These are phyloP conservation scores for Thalpophila matura DNA, from an alignment of 2,888 invertebrate genomes.

Conservation along the genomic window DNA sequence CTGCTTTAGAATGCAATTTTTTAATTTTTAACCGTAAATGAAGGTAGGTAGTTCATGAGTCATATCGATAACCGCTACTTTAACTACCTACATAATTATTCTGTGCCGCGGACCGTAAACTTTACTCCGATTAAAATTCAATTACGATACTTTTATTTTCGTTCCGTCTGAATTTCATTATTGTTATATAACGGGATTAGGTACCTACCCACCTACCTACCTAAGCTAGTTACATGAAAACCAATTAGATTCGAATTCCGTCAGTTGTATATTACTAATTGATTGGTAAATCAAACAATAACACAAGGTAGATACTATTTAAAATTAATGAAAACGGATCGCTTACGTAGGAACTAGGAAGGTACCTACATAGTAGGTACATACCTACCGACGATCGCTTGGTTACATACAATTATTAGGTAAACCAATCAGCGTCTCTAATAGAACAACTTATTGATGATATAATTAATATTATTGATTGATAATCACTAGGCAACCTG, in stretches of 20 bases:
- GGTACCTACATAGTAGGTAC: background rate
- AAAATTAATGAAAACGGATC: conserved; percentile 46
- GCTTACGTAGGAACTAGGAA: background rate
- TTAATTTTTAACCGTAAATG: too few species aligned
- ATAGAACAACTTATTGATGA: conserved; percentile 11
- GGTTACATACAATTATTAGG: background rate
- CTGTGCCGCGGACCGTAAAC: conserved; percentile 21
- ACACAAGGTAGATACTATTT: conserved; percentile 23
- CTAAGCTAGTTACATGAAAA: conserved; percentile 27
- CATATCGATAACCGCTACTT: conserved; percentile 18
- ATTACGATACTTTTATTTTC: conserved; percentile 26
- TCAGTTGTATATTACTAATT: conserved; percentile 29
- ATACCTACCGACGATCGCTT: too few species aligned
- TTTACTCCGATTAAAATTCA: conserved; percentile 35
- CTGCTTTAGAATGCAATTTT: too few species aligned
- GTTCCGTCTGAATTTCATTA: conserved; percentile 16
- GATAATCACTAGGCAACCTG: background rate
- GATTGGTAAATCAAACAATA: conserved; percentile 48
- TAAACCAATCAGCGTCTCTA: conserved; percentile 3
- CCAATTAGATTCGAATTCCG: conserved; percentile 25
- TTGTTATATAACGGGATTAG: conserved; percentile 25
- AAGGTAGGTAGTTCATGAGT: conserved; percentile 11
- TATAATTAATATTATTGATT: background rate
- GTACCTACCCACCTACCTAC: too few species aligned
- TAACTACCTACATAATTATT: conserved; percentile 18